Percentiles rank a stretch among this genome's conserved stretches.
Conservation (phyloP, 2,113 vertebrate genomes). For the Seriola quinqueradiata region DNA sequence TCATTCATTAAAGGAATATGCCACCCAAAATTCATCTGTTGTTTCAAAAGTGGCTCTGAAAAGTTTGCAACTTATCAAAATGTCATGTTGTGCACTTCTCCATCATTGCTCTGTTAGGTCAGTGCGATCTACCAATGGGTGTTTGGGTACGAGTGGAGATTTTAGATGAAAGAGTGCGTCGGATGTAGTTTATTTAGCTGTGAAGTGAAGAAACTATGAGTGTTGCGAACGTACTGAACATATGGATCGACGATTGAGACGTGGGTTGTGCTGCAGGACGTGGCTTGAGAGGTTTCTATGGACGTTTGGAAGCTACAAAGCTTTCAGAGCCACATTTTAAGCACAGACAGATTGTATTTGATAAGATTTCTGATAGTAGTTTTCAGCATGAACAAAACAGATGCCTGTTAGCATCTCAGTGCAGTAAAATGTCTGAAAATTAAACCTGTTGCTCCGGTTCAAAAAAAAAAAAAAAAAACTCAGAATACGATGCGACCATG, state of each 20-base stretch:
- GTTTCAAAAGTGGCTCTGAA: neutral
- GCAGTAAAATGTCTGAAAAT: neutral
- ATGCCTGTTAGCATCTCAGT: neutral
- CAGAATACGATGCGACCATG: neutral
- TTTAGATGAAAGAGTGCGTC: too few relatives aligned
- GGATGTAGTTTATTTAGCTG: neutral
- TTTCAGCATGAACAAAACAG: neutral
- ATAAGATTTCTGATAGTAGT: neutral
- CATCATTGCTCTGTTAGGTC: neutral
- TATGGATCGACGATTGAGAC: neutral
- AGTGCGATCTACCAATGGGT: neutral
- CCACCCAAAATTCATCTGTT: neutral
- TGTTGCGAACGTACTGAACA: neutral
- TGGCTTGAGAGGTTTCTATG: neutral
- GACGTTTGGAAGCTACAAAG: neutral
- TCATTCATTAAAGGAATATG: neutral
- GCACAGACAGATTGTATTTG: neutral
- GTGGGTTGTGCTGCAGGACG: neutral
- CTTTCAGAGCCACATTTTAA: neutral
- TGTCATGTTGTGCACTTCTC: too few relatives aligned
- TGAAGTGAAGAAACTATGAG: neutral
- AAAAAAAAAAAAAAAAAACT: neutral
- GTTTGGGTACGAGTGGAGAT: neutral
- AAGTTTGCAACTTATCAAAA: neutral
- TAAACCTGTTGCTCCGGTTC: conserved; percentile 20